Percentiles rank a stretch among this genome's conserved stretches.
Conservation (phyloP, 2,113 vertebrate genomes). For the Tylochromis polylepis region DNA sequence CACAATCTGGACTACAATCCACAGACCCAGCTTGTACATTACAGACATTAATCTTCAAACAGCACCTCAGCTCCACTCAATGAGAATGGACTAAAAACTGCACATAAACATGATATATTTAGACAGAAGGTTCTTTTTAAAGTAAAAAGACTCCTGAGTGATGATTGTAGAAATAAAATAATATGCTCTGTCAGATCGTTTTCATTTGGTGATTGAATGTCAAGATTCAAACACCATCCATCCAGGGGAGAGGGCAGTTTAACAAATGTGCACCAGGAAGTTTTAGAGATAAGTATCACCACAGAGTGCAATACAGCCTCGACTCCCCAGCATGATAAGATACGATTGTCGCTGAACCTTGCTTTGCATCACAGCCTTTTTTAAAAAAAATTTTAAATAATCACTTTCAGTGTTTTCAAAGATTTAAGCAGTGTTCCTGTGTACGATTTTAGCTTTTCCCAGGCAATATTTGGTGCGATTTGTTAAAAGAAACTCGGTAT, state of each 20-base stretch:
- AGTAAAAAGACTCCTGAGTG: background rate
- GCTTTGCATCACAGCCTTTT: background rate
- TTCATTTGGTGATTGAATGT: background rate
- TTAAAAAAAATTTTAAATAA: too few species aligned
- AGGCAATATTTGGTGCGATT: background rate
- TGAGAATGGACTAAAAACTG: background rate
- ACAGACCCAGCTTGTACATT: background rate
- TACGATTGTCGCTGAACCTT: background rate
- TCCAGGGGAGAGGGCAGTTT: background rate
- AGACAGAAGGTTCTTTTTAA: background rate
- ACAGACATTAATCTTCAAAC: background rate
- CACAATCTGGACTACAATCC: background rate
- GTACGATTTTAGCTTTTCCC: background rate
- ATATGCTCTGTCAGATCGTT: background rate
- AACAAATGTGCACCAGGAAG: background rate
- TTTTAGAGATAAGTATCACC: background rate
- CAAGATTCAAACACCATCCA: background rate
- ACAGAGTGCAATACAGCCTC: background rate
- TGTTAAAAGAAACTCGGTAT: background rate
- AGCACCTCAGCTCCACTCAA: background rate
- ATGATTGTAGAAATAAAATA: background rate
- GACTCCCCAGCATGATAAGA: background rate
- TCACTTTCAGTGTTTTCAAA: background rate
- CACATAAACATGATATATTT: background rate
- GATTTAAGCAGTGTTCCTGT: background rate